Conservation (phyloP, 2,888 invertebrate genomes). For the Heteropelma amictum region DNA sequence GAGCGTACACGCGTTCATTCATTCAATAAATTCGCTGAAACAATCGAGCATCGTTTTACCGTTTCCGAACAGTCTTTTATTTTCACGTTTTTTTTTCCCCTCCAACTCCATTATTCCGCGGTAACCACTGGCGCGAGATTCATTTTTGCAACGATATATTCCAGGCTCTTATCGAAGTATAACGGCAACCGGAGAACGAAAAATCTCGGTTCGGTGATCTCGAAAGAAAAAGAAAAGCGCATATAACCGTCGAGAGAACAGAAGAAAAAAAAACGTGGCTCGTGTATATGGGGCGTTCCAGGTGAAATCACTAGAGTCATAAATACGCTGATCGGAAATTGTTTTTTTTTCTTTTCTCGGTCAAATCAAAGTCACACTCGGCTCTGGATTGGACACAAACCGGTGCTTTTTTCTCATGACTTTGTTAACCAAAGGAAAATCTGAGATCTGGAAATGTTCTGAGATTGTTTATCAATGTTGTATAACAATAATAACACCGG, state of each 20-base stretch:
- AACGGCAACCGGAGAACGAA: neutral
- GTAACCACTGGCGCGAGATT: neutral
- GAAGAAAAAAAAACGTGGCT: no score
- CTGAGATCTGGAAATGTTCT: no score
- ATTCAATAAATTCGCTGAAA: conserved; percentile 31
- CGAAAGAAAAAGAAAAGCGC: neutral
- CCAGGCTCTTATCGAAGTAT: neutral
- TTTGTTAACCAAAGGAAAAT: no score
- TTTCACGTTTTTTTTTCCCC: neutral
- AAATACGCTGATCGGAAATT: no score
- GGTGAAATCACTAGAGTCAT: no score
- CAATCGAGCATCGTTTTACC: conserved; percentile 20
- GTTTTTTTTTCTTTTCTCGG: no score
- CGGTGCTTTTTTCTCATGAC: no score
- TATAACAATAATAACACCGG: no score
- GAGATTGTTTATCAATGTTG: no score
- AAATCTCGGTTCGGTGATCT: neutral
- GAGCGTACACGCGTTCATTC: conserved; percentile 22
- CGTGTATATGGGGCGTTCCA: neutral
- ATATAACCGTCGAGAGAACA: no score
- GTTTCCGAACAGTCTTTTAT: neutral
- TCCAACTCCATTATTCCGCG: conserved; percentile 9
- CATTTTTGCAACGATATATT: neutral
- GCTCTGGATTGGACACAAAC: no score
- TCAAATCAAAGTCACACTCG: no score